Percentiles rank a stretch among this genome's conserved stretches.
Conservation (phyloP, 2,797 vertebrate species). For the Pempheris klunzingeri region DNA sequence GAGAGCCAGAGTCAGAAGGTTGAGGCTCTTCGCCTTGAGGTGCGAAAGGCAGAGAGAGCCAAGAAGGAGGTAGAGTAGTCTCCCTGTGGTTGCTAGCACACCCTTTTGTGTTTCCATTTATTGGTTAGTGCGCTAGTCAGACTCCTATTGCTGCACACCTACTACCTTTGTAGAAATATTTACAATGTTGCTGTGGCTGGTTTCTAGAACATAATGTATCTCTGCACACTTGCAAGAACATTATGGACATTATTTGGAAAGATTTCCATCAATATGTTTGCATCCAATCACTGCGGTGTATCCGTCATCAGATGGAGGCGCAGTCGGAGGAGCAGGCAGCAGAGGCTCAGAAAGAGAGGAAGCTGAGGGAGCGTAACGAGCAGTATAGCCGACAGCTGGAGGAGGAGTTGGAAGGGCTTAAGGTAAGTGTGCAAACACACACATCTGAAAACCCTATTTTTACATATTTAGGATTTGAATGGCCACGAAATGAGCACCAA, state of each 20-base stretch:
- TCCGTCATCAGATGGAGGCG: slow-evolving; percentile 89
- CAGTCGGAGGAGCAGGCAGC: slow-evolving; percentile 90
- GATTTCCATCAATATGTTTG: neutral
- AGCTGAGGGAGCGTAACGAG: slow-evolving; percentile 94
- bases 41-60: slow-evolving; percentile 95
- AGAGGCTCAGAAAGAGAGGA: slow-evolving; percentile 96
- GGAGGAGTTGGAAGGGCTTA: slow-evolving; percentile 94
- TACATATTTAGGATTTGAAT: too few species aligned
- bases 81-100: slow-evolving; percentile 72
- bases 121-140: slow-evolving; percentile 38
- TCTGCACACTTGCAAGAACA: slow-evolving; percentile 17
- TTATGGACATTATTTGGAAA: neutral
- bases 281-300: slow-evolving; percentile 1
- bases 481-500: too few species aligned
- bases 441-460: too few species aligned
- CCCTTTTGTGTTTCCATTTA: slow-evolving; percentile 25
- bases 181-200: neutral
- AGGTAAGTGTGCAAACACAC: slow-evolving; percentile 82
- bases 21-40: slow-evolving; percentile 94
- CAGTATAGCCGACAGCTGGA: slow-evolving; percentile 95
- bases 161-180: neutral
- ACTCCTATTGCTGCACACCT: neutral
- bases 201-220: slow-evolving; percentile 1
- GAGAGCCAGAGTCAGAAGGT: slow-evolving; percentile 94
- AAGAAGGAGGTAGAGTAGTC: slow-evolving; percentile 96